phyloP scores from a whole-genome alignment of 2,113 vertebrate species.

The Aix galericulata region DNA sequence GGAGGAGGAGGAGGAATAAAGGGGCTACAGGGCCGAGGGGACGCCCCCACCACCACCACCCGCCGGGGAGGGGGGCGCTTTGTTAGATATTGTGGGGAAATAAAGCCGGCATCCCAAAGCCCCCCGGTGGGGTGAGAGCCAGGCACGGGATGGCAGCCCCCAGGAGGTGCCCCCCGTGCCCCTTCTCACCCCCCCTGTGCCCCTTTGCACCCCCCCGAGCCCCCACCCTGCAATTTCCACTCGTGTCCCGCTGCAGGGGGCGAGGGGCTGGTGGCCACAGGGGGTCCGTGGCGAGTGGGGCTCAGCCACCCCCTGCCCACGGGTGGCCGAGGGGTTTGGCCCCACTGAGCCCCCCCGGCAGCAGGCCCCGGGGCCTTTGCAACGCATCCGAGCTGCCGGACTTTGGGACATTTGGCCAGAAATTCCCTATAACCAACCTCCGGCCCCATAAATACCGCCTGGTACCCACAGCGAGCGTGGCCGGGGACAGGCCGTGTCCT shows the following conservation, averaged over 20 bases:
- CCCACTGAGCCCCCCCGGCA: background rate
- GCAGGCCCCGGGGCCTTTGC: background rate
- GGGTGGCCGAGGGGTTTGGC: too few species aligned
- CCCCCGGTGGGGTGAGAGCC: background rate
- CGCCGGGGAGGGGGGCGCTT: background rate
- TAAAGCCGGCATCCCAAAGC: background rate
- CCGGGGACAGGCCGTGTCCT: background rate
- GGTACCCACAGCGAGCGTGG: background rate
- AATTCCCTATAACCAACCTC: background rate
- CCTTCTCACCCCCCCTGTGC: background rate
- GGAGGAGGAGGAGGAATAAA: background rate
- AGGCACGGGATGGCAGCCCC: background rate
- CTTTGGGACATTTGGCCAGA: background rate
- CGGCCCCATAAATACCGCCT: fast-evolving
- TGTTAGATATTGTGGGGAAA: background rate
- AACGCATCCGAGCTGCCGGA: background rate
- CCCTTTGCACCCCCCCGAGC: background rate
- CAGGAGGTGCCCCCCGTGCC: background rate
- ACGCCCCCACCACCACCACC: too few species aligned
- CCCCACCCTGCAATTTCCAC: background rate
- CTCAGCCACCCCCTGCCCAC: too few species aligned
- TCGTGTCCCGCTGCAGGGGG: background rate
- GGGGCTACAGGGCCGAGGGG: background rate
- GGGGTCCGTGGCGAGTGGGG: background rate
- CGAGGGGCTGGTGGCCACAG: background rate